Conservation (phyloP, 1,140 invertebrate species). For the Drosophila trapezifrons region DNA sequence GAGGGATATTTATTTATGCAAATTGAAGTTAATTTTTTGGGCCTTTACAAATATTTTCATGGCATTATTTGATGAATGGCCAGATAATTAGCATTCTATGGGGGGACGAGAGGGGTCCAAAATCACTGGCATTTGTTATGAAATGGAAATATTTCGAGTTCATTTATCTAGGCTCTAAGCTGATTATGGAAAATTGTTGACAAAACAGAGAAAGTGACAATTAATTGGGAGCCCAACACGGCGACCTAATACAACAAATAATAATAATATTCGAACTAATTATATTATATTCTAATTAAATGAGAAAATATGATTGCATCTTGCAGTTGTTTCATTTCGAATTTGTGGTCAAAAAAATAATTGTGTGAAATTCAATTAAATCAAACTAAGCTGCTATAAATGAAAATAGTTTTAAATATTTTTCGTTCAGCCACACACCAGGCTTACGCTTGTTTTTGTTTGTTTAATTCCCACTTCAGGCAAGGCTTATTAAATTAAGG, state of each 20-base stretch:
- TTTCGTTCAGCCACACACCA: background rate
- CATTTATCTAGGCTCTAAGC: slow-evolving; percentile 12
- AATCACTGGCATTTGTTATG: slow-evolving; percentile 25
- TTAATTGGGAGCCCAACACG: slow-evolving; percentile 9
- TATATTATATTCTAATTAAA: slow-evolving; percentile 3
- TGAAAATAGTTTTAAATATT: background rate
- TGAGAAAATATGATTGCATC: background rate
- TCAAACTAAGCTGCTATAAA: background rate
- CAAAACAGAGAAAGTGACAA: slow-evolving; percentile 6
- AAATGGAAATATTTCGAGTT: slow-evolving; percentile 21
- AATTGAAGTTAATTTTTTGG: slow-evolving; percentile 57
- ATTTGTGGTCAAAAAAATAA: background rate
- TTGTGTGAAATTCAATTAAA: slow-evolving; percentile 15
- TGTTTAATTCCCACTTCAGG: slow-evolving; percentile 15
- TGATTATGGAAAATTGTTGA: slow-evolving; percentile 28
- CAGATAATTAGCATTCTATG: slow-evolving; percentile 52
- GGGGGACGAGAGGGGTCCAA: background rate
- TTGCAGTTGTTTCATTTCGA: background rate
- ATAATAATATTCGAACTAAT: background rate
- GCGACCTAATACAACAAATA: background rate
- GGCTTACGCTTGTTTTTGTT: background rate
- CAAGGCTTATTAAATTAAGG: slow-evolving; percentile 1
- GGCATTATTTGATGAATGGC: slow-evolving; percentile 46
- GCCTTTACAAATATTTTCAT: slow-evolving; percentile 27
- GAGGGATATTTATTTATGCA: slow-evolving; percentile 61